Evolutionary conservation across 1,140 invertebrate species (phyloP).

Genomic region (Lethrus apterus): DNA sequence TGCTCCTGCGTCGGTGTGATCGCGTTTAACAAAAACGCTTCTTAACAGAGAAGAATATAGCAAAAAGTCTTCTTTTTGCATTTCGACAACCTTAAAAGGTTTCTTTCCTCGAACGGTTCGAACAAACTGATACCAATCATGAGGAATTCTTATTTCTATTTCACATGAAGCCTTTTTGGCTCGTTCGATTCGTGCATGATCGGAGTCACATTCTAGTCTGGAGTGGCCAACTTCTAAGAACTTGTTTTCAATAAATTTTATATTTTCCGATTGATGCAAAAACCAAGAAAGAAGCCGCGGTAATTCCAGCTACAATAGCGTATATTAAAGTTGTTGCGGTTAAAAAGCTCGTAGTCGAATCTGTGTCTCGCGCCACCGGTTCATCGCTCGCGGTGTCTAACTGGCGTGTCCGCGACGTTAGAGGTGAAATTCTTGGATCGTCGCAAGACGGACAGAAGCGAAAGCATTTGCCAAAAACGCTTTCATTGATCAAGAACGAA

Average conservation of each 20-base stretch:
- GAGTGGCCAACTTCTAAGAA: slow-evolving; percentile 3
- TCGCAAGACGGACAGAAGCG: slow-evolving; percentile 34
- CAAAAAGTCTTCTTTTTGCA: too few species aligned
- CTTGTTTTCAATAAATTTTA: slow-evolving; percentile 8
- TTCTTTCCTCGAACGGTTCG: too few species aligned
- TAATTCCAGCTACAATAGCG: slow-evolving; percentile 62
- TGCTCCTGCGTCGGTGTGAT: too few species aligned
- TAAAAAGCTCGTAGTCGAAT: slow-evolving; percentile 70
- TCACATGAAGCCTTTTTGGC: too few species aligned
- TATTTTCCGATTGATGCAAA: slow-evolving; percentile 2
- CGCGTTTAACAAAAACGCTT: too few species aligned
- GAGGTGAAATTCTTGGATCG: too few species aligned
- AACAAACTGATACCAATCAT: too few species aligned
- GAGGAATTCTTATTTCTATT: too few species aligned
- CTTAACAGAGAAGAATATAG: too few species aligned
- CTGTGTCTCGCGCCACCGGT: slow-evolving; percentile 54
- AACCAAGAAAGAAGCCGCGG: slow-evolving; percentile 65
- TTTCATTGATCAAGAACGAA: slow-evolving; percentile 15
- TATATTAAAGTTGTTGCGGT: slow-evolving; percentile 76
- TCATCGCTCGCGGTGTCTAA: slow-evolving; percentile 28
- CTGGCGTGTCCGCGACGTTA: slow-evolving; percentile 47
- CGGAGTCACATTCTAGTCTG: slow-evolving; percentile 1
- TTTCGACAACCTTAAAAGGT: too few species aligned
- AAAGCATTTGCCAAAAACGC: slow-evolving; percentile 57
- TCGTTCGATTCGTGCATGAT: slow-evolving; percentile 6